Conservation (phyloP, 2,888 invertebrate genomes). For the Rhogogaster chlorosoma region DNA sequence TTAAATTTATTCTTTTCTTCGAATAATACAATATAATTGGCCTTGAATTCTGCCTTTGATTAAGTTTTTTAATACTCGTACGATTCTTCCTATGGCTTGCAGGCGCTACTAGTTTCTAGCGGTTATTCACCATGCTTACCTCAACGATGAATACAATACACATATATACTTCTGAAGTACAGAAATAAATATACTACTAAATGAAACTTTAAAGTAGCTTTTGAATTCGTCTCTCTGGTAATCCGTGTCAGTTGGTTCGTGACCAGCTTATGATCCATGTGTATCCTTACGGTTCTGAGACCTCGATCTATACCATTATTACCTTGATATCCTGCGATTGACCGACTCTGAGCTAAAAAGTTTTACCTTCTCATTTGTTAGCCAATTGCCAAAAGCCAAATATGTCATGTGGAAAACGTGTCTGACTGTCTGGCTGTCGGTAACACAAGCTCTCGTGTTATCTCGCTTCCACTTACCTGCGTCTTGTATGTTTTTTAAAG, state of each 20-base stretch:
- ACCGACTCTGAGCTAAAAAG: conserved; percentile 42
- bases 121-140: conserved; percentile 40
- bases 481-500: conserved; percentile 14
- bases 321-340: conserved; percentile 50
- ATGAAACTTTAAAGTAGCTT: conserved; percentile 21
- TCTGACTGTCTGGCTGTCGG: conserved; percentile 49
- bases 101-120: conserved; percentile 33
- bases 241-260: conserved; percentile 29
- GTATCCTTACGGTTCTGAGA: conserved; percentile 27
- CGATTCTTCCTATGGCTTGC: background rate
- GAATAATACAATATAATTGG: background rate
- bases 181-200: conserved; percentile 56
- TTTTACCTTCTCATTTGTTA: conserved; percentile 39
- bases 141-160: conserved; percentile 30
- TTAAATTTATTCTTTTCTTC: background rate
- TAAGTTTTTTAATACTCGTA: background rate
- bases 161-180: conserved; percentile 61
- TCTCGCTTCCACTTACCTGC: conserved; percentile 46
- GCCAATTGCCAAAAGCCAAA: conserved; percentile 39
- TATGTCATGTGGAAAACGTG: conserved; percentile 49
- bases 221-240: conserved; percentile 17
- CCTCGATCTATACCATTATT: conserved; percentile 33
- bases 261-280: conserved; percentile 20
- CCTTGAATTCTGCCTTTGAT: background rate
- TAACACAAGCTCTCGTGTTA: conserved; percentile 41